These are phyloP conservation scores for Blastobasis lacticolella DNA, from an alignment of 2,888 invertebrate species.

Conservation along the genomic window DNA sequence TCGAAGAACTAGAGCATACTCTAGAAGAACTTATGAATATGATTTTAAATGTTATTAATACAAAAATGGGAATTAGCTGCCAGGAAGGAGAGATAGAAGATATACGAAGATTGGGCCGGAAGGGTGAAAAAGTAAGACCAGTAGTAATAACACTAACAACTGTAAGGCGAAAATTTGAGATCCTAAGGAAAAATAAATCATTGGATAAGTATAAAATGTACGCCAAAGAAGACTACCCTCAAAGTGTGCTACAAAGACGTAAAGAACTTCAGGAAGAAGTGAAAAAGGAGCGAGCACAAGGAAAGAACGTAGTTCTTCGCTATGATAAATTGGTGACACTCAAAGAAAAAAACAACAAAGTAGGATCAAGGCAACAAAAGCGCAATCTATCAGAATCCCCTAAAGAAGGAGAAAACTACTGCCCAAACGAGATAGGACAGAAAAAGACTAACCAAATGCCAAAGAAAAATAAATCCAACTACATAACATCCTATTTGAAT, in stretches of 20 bases:
- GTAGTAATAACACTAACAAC: slow-evolving; percentile 1
- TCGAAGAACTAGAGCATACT: too few species aligned
- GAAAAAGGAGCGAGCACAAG: not conserved
- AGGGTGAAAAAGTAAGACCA: slow-evolving; percentile 10
- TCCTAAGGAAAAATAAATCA: not conserved
- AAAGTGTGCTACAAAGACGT: not conserved
- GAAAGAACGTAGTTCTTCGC: not conserved
- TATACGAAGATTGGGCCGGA: slow-evolving; percentile 9
- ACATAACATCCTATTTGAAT: too few species aligned
- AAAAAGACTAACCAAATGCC: too few species aligned
- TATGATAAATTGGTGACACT: too few species aligned
- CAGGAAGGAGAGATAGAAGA: slow-evolving; percentile 1
- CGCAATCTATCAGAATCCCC: too few species aligned
- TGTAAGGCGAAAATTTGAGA: not conserved
- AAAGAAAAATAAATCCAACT: too few species aligned
- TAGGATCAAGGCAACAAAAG: too few species aligned
- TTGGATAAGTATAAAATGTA: not conserved
- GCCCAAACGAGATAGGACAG: too few species aligned
- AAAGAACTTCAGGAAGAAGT: not conserved
- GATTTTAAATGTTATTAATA: slow-evolving; percentile 5
- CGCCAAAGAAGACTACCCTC: not conserved
- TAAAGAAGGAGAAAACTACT: too few species aligned
- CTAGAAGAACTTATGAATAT: too few species aligned
- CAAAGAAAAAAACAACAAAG: too few species aligned
- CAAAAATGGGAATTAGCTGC: not conserved